Conservation (phyloP, 2,113 vertebrate genomes). For the Clupea harengus region DNA sequence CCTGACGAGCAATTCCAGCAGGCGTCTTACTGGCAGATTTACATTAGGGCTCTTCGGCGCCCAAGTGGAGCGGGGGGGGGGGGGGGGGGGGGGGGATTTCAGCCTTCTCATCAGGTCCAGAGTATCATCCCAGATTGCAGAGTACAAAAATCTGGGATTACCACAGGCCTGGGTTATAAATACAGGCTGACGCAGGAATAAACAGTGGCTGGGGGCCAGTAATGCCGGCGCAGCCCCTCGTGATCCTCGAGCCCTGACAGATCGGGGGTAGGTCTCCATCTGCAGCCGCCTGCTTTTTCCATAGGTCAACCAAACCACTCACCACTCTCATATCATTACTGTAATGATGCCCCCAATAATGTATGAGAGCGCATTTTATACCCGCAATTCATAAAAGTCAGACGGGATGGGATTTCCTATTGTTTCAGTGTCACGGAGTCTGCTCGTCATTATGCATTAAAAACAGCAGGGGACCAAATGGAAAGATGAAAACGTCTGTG, state of each 20-base stretch:
- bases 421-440: neutral
- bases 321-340: neutral
- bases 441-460: neutral
- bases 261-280: neutral
- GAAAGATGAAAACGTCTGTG: neutral
- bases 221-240: neutral
- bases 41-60: neutral
- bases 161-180: conserved; percentile 32
- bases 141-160: conserved; percentile 43
- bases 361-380: neutral
- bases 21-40: conserved; percentile 23
- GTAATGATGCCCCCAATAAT: neutral
- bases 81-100: neutral
- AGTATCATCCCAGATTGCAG: conserved; percentile 29
- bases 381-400: conserved; percentile 1
- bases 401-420: neutral
- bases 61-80: neutral
- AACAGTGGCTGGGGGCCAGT: neutral
- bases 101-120: conserved; percentile 22
- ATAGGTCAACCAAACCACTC: neutral
- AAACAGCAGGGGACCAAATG: neutral
- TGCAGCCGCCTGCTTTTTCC: neutral
- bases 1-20: neutral
- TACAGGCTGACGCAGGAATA: conserved; percentile 11
- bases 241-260: neutral